phyloP scores from a whole-genome alignment of 2,113 vertebrate genomes.

The Xyrauchen texanus region DNA sequence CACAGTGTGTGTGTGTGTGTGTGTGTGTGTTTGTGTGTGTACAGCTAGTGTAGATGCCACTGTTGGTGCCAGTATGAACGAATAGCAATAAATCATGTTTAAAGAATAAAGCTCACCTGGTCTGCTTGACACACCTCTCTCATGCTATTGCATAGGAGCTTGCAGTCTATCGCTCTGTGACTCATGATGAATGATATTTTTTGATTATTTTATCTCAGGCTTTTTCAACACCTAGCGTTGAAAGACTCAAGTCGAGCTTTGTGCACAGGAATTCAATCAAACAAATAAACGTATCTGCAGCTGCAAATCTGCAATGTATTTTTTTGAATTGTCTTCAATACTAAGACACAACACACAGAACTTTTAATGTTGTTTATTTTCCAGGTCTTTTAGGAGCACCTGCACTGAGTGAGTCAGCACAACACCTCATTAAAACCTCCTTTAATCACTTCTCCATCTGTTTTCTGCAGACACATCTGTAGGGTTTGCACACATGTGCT shows the following conservation, averaged over 20 bases:
- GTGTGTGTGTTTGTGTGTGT: constrained; percentile 38
- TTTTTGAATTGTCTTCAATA: no score
- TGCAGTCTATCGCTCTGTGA: not conserved
- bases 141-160: not conserved
- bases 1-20: constrained; percentile 37
- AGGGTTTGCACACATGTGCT: not conserved
- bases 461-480: not conserved
- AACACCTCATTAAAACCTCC: not conserved
- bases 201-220: not conserved
- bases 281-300: not conserved
- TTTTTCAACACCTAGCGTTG: not conserved
- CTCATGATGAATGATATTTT: constrained; percentile 2
- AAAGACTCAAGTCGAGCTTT: no score
- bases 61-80: not conserved
- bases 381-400: constrained; percentile 33
- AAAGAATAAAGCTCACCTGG: constrained; percentile 28
- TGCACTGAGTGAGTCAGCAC: constrained; percentile 31
- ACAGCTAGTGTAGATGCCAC: not conserved
- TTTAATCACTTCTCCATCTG: not conserved
- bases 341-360: constrained; percentile 3
- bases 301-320: not conserved
- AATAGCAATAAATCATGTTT: constrained; percentile 5
- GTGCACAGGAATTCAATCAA: no score
- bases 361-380: constrained; percentile 38
- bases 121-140: constrained; percentile 17